Percentiles rank a stretch among this genome's conserved stretches.
Evolutionary conservation across 2,888 invertebrate genomes (phyloP).

Genomic region (Lissocephala sabroskyi): DNA sequence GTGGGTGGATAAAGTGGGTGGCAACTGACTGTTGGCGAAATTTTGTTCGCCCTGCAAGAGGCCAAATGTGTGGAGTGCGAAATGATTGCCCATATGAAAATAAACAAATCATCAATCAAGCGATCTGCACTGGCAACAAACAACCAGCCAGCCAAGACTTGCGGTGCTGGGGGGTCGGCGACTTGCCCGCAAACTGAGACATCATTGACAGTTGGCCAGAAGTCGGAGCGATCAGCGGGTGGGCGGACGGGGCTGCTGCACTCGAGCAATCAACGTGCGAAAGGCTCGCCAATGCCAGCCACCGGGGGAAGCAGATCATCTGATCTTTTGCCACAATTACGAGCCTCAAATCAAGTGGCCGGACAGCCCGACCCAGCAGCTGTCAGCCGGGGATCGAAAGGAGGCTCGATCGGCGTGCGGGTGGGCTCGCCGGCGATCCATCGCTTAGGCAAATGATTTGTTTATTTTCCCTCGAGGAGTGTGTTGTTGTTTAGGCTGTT

Average conservation of each 20-base stretch:
- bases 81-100: constrained; percentile 58
- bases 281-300: background rate
- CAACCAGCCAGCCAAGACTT: constrained; percentile 20
- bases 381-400: background rate
- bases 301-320: constrained; percentile 11
- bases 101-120: constrained; percentile 68
- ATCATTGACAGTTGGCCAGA: constrained; percentile 61
- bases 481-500: constrained; percentile 61
- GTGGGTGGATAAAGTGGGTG: too few species aligned
- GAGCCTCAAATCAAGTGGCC: constrained; percentile 49
- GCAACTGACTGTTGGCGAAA: too few species aligned
- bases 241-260: constrained; percentile 36
- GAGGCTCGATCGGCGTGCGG: background rate
- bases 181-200: constrained; percentile 43
- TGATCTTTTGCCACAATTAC: constrained; percentile 30
- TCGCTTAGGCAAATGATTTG: constrained; percentile 40
- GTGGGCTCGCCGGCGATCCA: background rate
- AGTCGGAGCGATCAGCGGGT: constrained; percentile 36
- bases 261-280: constrained; percentile 55
- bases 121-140: constrained; percentile 43
- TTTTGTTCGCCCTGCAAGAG: constrained; percentile 6
- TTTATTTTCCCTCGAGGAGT: constrained; percentile 64
- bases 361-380: constrained; percentile 23
- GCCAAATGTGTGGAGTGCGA: constrained; percentile 49
- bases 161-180: too few species aligned